Conservation (phyloP, 1,140 invertebrate genomes). For the Drosophila suzukii region DNA sequence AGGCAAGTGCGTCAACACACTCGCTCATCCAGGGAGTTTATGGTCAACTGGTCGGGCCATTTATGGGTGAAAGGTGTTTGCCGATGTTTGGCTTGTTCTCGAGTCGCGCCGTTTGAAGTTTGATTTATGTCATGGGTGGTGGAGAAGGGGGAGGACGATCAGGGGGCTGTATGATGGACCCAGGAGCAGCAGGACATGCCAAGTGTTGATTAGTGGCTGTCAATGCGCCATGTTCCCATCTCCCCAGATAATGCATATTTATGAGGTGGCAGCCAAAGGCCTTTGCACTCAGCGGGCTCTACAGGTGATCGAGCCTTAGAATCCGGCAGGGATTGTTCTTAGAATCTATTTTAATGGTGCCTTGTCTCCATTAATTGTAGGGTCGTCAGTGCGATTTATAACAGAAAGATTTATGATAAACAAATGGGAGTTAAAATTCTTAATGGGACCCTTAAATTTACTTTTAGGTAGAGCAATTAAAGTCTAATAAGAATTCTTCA, state of each 20-base stretch:
- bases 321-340: background rate
- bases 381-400: background rate
- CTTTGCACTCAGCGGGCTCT: background rate
- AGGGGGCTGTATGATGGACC: background rate
- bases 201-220: constrained; percentile 50
- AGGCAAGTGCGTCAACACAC: constrained; percentile 66
- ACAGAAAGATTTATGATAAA: background rate
- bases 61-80: constrained; percentile 72
- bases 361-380: background rate
- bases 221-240: background rate
- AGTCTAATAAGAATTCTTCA: no score
- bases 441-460: background rate
- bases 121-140: constrained; percentile 57
- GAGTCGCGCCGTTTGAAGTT: constrained; percentile 67
- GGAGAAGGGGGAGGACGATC: background rate
- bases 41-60: constrained; percentile 56
- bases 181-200: constrained; percentile 48
- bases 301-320: background rate
- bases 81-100: constrained; percentile 33
- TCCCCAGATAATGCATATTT: constrained; percentile 17
- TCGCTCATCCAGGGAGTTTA: constrained; percentile 38
- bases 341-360: constrained; percentile 4
- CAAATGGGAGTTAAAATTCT: background rate
- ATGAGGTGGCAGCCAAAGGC: constrained; percentile 8
- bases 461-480: background rate